These are phyloP conservation scores for Brachyptera risi DNA, from an alignment of 2,888 invertebrate species.

Conservation along the genomic window DNA sequence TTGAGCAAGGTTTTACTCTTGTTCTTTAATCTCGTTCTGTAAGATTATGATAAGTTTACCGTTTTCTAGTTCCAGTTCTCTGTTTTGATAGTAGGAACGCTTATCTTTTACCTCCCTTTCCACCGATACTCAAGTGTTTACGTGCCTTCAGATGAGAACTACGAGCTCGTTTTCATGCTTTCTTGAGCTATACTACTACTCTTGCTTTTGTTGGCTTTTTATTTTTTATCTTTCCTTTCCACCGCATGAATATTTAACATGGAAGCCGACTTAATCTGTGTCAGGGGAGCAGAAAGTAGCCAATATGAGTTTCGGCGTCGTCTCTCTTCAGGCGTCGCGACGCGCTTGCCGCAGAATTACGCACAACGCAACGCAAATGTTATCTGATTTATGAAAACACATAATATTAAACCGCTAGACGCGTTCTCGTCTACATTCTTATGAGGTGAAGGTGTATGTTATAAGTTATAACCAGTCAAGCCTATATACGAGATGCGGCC, in stretches of 20 bases:
- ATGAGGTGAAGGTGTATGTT: constrained; percentile 9
- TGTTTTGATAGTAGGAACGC: constrained; percentile 4
- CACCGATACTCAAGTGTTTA: constrained; percentile 20
- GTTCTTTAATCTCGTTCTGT: constrained; percentile 11
- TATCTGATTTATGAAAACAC: constrained; percentile 27
- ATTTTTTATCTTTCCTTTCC: constrained; percentile 53
- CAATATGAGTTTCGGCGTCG: constrained; percentile 44
- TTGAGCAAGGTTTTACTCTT: constrained; percentile 14
- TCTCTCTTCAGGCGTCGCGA: neutral
- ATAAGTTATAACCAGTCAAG: neutral
- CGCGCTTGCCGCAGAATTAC: constrained; percentile 23
- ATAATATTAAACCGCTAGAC: constrained; percentile 15
- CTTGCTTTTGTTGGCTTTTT: constrained; percentile 22
- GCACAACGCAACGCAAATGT: constrained; percentile 9
- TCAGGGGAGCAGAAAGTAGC: constrained; percentile 49
- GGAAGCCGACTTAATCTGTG: constrained; percentile 55
- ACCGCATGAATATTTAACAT: constrained; percentile 56
- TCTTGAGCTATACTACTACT: constrained; percentile 19
- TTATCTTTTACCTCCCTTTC: constrained; percentile 8
- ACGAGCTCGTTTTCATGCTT: neutral
- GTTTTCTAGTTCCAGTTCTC: constrained; percentile 5
- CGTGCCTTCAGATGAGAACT: constrained; percentile 11
- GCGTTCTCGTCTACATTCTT: constrained; percentile 3
- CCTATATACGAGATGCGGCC: neutral
- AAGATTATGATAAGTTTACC: constrained; percentile 24